Conservation (phyloP, 2,113 vertebrate species). For the Haplochromis vanheusdeni region DNA sequence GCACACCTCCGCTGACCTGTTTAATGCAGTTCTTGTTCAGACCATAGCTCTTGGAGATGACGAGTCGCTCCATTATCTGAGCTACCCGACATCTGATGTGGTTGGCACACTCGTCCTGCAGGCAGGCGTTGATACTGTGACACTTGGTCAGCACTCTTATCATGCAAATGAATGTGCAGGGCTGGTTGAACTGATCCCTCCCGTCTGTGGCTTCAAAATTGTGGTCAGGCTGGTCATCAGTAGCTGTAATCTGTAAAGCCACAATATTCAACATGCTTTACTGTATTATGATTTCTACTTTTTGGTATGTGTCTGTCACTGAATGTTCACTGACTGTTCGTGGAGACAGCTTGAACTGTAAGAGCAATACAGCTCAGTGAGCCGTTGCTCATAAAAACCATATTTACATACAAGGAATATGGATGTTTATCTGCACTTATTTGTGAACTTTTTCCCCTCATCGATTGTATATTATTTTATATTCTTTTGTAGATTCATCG, state of each 20-base stretch:
- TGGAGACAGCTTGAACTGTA: neutral
- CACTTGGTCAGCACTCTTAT: neutral
- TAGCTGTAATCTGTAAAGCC: neutral
- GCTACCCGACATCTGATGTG: neutral
- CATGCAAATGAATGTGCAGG: neutral
- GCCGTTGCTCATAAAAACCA: neutral
- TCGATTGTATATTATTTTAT: neutral
- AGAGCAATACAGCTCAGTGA: neutral
- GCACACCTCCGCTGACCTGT: neutral
- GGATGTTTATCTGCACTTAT: neutral
- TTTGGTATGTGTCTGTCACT: neutral
- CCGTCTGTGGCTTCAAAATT: neutral
- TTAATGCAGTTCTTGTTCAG: neutral
- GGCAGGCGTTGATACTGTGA: neutral
- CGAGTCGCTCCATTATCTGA: neutral
- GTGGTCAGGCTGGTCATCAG: neutral
- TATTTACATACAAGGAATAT: neutral
- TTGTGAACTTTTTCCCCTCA: neutral
- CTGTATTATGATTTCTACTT: neutral
- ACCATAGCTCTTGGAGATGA: neutral
- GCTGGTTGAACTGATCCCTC: neutral
- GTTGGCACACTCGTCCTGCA: neutral
- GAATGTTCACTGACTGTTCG: neutral
- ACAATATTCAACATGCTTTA: neutral
- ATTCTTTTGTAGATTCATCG: neutral